These are phyloP conservation scores for Protaetia brevitarsis DNA, from an alignment of 1,140 invertebrate genomes.

Conservation along the genomic window DNA sequence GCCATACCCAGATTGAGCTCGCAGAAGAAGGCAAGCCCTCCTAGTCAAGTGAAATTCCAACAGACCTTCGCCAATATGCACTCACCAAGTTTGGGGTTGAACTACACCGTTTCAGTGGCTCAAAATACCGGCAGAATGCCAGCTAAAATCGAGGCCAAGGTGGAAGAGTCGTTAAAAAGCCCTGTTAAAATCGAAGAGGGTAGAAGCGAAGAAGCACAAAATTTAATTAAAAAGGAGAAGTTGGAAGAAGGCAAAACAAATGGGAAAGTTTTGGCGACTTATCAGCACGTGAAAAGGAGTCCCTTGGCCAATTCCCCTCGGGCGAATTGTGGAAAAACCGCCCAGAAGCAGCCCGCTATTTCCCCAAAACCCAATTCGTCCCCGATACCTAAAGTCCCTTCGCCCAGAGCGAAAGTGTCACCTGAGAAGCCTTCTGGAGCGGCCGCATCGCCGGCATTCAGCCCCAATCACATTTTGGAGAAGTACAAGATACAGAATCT, in stretches of 20 bases:
- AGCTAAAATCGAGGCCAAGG: not conserved
- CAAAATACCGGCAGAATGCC: constrained; percentile 22
- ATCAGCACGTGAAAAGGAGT: not conserved
- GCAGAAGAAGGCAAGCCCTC: constrained; percentile 19
- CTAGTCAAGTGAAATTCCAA: constrained; percentile 24
- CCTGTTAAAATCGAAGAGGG: not conserved
- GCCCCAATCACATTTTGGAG: constrained; percentile 43
- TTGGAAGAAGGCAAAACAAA: not conserved
- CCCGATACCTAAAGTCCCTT: not conserved
- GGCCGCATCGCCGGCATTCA: constrained; percentile 27
- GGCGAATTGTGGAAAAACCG: not conserved
- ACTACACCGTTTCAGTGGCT: constrained; percentile 45
- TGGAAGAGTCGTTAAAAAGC: not conserved
- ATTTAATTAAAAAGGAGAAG: not conserved
- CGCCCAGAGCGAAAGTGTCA: constrained; percentile 13
- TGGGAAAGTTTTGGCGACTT: not conserved
- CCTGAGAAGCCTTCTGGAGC: not conserved
- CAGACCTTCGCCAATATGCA: constrained; percentile 37
- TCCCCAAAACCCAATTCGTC: constrained; percentile 4
- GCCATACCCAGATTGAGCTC: constrained; percentile 32
- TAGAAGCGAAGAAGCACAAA: not conserved
- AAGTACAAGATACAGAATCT: constrained; percentile 48
- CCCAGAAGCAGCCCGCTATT: not conserved
- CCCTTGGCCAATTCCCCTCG: not conserved
- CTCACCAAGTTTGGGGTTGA: constrained; percentile 44